A percentile compares a stretch with the other conserved stretches of the same genome.
Evolutionary conservation across 2,797 vertebrate genomes (phyloP).

Genomic region (Enteromius viviparus): DNA sequence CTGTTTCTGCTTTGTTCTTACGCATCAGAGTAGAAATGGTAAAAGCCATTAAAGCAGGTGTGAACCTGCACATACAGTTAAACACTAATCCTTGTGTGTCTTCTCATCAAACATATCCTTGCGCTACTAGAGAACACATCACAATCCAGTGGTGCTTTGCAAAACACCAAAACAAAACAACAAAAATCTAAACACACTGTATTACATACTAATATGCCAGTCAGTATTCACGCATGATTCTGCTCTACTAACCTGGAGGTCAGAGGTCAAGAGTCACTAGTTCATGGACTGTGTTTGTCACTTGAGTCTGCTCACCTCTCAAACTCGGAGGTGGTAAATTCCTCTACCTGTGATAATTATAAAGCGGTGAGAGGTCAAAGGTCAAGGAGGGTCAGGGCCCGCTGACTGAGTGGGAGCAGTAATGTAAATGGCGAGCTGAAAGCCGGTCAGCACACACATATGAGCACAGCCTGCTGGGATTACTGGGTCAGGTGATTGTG

Average conservation of each 20-base stretch:
- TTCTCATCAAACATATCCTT: background rate
- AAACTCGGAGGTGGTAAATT: conserved; percentile 37
- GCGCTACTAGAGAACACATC: background rate
- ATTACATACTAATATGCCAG: background rate
- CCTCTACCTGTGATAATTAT: conserved; percentile 7
- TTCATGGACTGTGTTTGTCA: background rate
- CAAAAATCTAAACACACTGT: background rate
- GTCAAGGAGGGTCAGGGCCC: conserved; percentile 15
- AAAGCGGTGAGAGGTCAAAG: conserved; percentile 4
- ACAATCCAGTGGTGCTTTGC: background rate
- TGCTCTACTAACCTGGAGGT: background rate
- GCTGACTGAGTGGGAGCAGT: background rate
- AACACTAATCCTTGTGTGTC: conserved; percentile 5
- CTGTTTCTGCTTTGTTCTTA: background rate
- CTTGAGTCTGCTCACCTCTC: conserved; percentile 33
- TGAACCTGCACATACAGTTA: conserved; percentile 1
- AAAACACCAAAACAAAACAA: background rate
- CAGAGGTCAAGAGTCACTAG: conserved; percentile 5
- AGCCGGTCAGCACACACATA: conserved; percentile 26
- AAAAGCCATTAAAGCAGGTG: background rate
- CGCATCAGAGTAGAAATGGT: conserved; percentile 2
- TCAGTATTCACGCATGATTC: background rate
- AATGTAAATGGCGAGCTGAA: background rate
- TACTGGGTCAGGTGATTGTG: conserved; percentile 55
- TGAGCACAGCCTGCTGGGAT: conserved; percentile 36